phyloP scores from a whole-genome alignment of 2,888 invertebrate species.

The Heliconius ethilla region DNA sequence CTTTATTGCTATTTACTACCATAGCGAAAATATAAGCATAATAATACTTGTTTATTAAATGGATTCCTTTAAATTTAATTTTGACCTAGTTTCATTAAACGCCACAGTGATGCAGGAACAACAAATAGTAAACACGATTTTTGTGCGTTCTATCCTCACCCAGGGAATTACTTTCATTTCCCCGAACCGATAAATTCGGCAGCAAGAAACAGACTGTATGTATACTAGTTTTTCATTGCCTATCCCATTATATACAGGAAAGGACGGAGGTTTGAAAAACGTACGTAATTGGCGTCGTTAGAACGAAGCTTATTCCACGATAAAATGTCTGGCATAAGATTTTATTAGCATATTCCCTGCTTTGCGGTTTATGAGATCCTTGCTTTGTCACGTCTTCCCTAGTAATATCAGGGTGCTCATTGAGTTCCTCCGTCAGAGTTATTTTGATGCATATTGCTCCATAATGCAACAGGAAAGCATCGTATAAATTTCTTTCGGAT shows the following conservation, averaged over 20 bases:
- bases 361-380: constrained; percentile 17
- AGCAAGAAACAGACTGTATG: background rate
- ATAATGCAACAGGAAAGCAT: constrained; percentile 25
- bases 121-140: background rate
- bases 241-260: background rate
- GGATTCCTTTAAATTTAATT: background rate
- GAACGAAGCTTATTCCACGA: background rate
- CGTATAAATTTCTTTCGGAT: constrained; percentile 11
- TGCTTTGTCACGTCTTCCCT: constrained; percentile 6
- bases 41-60: background rate
- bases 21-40: background rate
- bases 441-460: constrained; percentile 29
- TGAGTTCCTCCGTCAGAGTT: constrained; percentile 22
- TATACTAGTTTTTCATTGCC: too few species aligned
- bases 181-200: background rate
- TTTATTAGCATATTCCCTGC: constrained; percentile 19
- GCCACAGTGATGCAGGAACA: background rate
- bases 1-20: constrained; percentile 1
- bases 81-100: background rate
- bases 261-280: background rate
- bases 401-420: constrained; percentile 5
- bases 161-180: background rate
- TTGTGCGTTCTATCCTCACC: background rate
- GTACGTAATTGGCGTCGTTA: constrained; percentile 13
- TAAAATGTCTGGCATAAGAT: constrained; percentile 5